These are phyloP conservation scores for Lottia scabra DNA, from an alignment of 2,888 invertebrate genomes.

Conservation along the genomic window DNA sequence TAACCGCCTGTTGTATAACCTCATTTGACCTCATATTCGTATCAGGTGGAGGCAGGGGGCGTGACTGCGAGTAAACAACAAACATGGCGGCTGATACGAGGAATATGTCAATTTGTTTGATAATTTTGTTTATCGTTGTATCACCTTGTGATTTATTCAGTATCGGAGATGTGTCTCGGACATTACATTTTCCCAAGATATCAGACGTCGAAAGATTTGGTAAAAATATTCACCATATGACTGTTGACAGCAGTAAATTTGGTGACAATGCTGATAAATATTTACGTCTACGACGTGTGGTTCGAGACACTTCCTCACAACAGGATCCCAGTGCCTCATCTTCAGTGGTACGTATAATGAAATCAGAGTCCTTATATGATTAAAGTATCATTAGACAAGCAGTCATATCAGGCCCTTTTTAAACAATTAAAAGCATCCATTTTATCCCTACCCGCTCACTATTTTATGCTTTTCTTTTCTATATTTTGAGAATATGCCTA, in stretches of 20 bases:
- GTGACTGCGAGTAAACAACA: neutral
- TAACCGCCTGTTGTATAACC: too few species aligned
- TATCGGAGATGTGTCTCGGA: neutral
- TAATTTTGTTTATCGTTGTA: neutral
- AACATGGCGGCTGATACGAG: constrained; percentile 15
- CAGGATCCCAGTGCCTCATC: neutral
- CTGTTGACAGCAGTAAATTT: neutral
- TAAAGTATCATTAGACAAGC: too few species aligned
- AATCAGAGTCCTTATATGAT: too few species aligned
- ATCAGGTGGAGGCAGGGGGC: neutral
- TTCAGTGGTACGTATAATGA: too few species aligned
- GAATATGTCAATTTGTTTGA: constrained; percentile 1
- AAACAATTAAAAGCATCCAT: too few species aligned
- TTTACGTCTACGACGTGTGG: constrained; percentile 11
- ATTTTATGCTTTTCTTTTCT: too few species aligned
- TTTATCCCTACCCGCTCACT: too few species aligned
- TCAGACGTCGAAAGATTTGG: neutral
- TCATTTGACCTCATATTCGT: neutral
- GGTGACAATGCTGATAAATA: neutral
- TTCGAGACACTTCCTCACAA: neutral
- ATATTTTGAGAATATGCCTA: too few species aligned
- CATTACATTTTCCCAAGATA: constrained; percentile 4
- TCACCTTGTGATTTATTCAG: neutral
- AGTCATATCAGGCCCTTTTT: too few species aligned
- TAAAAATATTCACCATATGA: neutral